phyloP scores from a whole-genome alignment of 1,140 invertebrate species.

The Procambarus virginalis region DNA sequence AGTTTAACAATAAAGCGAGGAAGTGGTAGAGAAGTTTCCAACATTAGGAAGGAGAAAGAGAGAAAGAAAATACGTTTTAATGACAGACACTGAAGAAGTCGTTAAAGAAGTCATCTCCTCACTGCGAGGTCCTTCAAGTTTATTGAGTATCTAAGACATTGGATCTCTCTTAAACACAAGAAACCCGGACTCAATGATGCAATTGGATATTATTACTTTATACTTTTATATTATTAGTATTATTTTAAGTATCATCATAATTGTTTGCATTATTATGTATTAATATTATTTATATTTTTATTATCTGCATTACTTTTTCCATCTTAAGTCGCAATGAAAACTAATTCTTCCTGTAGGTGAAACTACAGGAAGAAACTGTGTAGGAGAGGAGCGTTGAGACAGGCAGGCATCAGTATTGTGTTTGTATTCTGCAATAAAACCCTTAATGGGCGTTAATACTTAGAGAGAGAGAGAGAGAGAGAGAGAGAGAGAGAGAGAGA shows the following conservation, averaged over 20 bases:
- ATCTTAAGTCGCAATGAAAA: neutral
- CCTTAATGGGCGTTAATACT: too few species aligned
- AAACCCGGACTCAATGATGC: neutral
- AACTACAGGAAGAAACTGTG: neutral
- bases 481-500: slow-evolving; percentile 27
- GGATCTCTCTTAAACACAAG: neutral
- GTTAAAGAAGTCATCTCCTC: too few species aligned
- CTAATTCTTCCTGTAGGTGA: neutral
- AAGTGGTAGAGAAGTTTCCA: too few species aligned
- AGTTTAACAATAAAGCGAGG: too few species aligned
- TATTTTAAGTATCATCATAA: neutral
- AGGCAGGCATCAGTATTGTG: neutral
- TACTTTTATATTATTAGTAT: neutral
- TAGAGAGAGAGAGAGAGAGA: slow-evolving; percentile 15
- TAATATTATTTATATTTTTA: slow-evolving; percentile 19
- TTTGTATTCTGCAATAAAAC: neutral
- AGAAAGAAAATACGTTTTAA: too few species aligned
- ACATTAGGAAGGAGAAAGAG: too few species aligned
- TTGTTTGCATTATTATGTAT: neutral
- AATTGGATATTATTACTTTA: neutral
- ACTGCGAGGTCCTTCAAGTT: neutral
- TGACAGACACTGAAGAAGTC: too few species aligned
- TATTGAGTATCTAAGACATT: neutral
- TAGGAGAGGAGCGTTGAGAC: too few species aligned
- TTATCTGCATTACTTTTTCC: neutral